Evolutionary conservation across 2,888 invertebrate genomes (phyloP).

Genomic region (Oscheius sp.): DNA sequence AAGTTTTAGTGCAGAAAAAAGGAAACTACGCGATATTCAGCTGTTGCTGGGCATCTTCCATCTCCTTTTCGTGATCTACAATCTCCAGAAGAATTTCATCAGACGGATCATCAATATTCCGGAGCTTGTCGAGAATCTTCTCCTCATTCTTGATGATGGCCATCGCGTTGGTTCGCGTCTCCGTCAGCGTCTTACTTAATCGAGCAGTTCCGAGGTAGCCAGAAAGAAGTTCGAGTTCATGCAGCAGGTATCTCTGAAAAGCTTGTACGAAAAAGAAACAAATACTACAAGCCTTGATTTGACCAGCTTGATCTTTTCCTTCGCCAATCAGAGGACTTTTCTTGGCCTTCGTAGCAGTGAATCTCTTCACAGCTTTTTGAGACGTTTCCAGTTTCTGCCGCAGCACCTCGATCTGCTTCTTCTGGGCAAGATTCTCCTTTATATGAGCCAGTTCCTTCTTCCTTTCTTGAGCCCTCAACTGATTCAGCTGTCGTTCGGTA

Average conservation of each 20-base stretch:
- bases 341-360: conserved; percentile 8
- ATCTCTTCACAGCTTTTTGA: conserved; percentile 2
- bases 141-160: neutral
- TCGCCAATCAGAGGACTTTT: conserved; percentile 16
- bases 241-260: conserved; percentile 9
- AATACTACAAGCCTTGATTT: neutral
- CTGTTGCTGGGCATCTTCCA: conserved; percentile 43
- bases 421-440: conserved; percentile 43
- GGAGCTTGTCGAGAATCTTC: neutral
- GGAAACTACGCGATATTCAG: conserved; percentile 33
- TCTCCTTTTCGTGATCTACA: conserved; percentile 44
- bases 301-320: neutral
- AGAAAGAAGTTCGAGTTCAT: neutral
- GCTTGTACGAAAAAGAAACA: neutral
- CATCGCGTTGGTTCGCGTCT: neutral
- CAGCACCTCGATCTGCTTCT: conserved; percentile 52
- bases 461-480: conserved; percentile 54
- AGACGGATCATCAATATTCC: conserved; percentile 24
- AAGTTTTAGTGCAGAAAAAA: neutral
- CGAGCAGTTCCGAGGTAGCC: neutral
- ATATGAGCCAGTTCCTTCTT: conserved; percentile 52
- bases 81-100: conserved; percentile 41
- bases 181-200: neutral
- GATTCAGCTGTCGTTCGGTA: conserved; percentile 50
- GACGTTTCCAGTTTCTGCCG: conserved; percentile 40